Evolutionary conservation across 2,797 vertebrate species (phyloP).

Genomic region (Cercopithecus diana): DNA sequence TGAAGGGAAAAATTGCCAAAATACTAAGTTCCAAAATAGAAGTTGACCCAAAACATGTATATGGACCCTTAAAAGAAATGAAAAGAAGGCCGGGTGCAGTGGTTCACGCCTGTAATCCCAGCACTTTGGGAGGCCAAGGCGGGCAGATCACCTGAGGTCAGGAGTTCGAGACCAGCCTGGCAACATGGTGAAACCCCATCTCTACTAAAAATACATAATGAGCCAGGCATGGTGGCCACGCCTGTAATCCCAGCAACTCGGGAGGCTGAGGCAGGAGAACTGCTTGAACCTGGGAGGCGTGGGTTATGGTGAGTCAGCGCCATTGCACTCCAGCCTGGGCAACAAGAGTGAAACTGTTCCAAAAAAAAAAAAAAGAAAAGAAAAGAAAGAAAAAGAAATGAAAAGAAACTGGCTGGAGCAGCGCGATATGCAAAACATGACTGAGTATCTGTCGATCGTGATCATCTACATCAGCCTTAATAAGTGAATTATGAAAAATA

Average conservation of each 20-base stretch:
- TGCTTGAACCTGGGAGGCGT: neutral
- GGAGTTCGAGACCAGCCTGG: neutral
- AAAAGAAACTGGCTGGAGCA: neutral
- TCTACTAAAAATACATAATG: neutral
- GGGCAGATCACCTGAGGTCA: neutral
- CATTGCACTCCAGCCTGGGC: neutral
- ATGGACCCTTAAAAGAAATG: neutral
- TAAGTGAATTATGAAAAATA: neutral
- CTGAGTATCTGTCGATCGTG: fast-evolving
- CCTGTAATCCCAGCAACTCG: neutral
- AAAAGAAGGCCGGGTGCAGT: neutral
- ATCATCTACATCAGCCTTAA: fast-evolving
- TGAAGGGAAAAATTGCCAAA: neutral
- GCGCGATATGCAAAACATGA: neutral
- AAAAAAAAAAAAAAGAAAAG: neutral
- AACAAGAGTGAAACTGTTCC: neutral
- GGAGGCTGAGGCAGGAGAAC: neutral
- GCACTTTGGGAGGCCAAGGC: neutral
- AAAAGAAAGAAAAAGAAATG: neutral
- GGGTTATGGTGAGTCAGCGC: neutral
- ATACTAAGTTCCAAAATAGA: neutral
- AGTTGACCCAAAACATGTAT: neutral
- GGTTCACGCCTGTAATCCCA: neutral
- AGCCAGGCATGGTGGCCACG: neutral
- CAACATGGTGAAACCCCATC: neutral